Evolutionary conservation across 2,888 invertebrate genomes (phyloP).

Genomic region (Anoncus sp.): DNA sequence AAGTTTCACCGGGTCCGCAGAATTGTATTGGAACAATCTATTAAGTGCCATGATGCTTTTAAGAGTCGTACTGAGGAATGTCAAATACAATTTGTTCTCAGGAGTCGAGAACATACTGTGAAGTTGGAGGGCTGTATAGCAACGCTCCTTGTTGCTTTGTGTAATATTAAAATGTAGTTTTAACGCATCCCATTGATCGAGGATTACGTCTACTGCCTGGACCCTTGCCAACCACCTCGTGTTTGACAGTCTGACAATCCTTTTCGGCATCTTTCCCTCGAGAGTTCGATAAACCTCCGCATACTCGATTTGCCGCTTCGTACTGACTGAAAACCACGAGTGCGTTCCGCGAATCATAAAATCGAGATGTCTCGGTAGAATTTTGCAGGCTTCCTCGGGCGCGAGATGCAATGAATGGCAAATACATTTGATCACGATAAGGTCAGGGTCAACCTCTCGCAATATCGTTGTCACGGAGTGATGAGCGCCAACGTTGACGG

Average conservation of each 20-base stretch:
- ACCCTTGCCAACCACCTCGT: constrained; percentile 66
- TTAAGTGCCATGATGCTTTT: neutral
- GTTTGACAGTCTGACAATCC: constrained; percentile 66
- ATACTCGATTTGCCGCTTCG: constrained; percentile 66
- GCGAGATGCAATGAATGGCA: constrained; percentile 59
- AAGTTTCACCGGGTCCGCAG: constrained; percentile 7
- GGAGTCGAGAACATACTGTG: constrained; percentile 56
- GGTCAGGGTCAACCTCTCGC: constrained; percentile 40
- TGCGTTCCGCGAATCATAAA: constrained; percentile 66
- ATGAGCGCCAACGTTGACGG: neutral
- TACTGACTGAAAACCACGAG: constrained; percentile 71
- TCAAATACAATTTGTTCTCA: constrained; percentile 63
- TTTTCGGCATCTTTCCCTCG: constrained; percentile 57
- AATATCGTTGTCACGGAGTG: constrained; percentile 48
- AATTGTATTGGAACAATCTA: neutral
- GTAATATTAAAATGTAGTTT: constrained; percentile 70
- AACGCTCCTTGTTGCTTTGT: constrained; percentile 58
- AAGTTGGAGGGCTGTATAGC: constrained; percentile 61
- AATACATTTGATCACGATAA: constrained; percentile 40
- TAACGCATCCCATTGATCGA: neutral
- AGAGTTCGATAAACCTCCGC: constrained; percentile 64
- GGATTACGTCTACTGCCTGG: constrained; percentile 66
- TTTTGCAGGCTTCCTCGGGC: constrained; percentile 44
- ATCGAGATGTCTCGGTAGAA: constrained; percentile 58
- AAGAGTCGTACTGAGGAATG: constrained; percentile 32